Evolutionary conservation across 1,140 invertebrate species (phyloP).

Genomic region (Penaeus indicus): DNA sequence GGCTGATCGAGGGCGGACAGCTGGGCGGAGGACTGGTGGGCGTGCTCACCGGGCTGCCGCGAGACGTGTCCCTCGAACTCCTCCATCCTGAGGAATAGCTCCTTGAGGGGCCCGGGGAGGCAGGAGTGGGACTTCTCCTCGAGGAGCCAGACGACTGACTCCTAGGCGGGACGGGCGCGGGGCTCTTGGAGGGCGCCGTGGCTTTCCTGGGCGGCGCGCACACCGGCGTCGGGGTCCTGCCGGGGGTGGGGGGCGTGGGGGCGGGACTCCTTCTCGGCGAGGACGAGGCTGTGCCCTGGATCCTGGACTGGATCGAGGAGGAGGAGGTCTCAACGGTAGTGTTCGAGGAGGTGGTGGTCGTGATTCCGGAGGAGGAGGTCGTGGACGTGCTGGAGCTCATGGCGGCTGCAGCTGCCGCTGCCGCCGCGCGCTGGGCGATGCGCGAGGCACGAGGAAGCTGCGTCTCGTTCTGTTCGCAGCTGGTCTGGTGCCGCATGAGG

Average conservation of each 20-base stretch:
- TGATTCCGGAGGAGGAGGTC: constrained; percentile 29
- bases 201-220: constrained; percentile 31
- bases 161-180: constrained; percentile 22
- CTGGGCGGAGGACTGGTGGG: constrained; percentile 37
- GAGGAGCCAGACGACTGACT: neutral
- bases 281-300: constrained; percentile 16
- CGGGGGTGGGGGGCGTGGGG: neutral
- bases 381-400: neutral
- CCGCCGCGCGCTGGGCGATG: constrained; percentile 43
- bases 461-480: constrained; percentile 65
- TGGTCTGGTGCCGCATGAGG: constrained; percentile 66
- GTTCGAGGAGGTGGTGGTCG: neutral
- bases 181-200: constrained; percentile 37
- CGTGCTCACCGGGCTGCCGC: neutral
- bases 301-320: constrained; percentile 7
- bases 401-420: neutral
- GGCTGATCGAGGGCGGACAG: constrained; percentile 45
- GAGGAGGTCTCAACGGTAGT: neutral
- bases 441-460: constrained; percentile 57
- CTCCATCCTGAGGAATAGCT: too few relatives aligned
- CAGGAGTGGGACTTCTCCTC: too few relatives aligned
- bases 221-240: constrained; percentile 32
- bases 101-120: too few relatives aligned
- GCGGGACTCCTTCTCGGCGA: constrained; percentile 13
- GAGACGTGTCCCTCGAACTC: too few relatives aligned